Percentiles rank a stretch among this genome's conserved stretches.
phyloP scores from a whole-genome alignment of 2,888 invertebrate species.

The Drosophila quinaria region DNA sequence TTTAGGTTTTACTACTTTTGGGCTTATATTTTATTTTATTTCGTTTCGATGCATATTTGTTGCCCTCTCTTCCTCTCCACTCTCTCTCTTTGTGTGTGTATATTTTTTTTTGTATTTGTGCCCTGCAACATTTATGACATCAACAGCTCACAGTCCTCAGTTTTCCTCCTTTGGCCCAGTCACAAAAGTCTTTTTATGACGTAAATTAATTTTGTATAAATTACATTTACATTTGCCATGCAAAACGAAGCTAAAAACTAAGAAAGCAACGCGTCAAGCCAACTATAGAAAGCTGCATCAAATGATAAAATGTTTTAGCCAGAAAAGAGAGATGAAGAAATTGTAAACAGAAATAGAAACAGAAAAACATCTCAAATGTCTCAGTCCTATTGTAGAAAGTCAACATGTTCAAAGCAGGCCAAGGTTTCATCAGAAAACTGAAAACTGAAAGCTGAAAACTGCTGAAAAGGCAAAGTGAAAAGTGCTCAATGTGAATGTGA shows the following conservation, averaged over 20 bases:
- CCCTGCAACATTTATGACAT: constrained; percentile 77
- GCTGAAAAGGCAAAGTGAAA: constrained; percentile 17
- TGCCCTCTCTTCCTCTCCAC: constrained; percentile 15
- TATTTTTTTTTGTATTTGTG: constrained; percentile 34
- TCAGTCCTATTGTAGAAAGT: constrained; percentile 53
- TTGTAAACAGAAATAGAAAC: constrained; percentile 15
- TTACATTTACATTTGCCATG: constrained; percentile 58
- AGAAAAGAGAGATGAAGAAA: constrained; percentile 6
- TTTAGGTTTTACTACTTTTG: constrained; percentile 76
- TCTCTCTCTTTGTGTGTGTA: constrained; percentile 6
- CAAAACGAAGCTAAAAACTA: constrained; percentile 47
- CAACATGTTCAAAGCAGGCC: constrained; percentile 51
- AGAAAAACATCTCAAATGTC: constrained; percentile 33
- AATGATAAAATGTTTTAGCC: constrained; percentile 13
- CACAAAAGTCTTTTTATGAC: constrained; percentile 64
- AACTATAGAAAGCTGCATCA: constrained; percentile 24
- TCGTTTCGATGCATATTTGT: constrained; percentile 69
- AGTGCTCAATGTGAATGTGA: constrained; percentile 23
- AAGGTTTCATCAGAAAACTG: constrained; percentile 31
- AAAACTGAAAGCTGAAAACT: background rate
- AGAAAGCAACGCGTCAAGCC: constrained; percentile 43
- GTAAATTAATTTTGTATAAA: constrained; percentile 77
- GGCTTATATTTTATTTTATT: constrained; percentile 79
- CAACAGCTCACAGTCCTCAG: constrained; percentile 42
- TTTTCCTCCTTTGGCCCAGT: background rate